phyloP scores from a whole-genome alignment of 2,797 vertebrate genomes.

The Falco cherrug region DNA sequence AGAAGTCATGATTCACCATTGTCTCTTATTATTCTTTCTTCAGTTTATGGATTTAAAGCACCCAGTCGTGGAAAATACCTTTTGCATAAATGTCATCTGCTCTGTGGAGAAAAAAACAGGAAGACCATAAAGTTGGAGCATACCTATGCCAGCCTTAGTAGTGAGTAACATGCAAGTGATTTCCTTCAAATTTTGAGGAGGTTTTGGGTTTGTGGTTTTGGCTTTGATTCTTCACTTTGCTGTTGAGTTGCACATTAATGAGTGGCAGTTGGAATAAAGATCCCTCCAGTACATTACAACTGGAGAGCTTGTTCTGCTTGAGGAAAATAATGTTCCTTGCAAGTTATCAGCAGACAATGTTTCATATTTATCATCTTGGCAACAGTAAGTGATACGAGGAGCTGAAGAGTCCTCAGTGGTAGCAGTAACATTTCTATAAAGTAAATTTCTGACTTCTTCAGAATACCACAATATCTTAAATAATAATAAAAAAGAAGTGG shows the following conservation, averaged over 20 bases:
- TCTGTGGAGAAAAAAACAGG: background rate
- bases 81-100: background rate
- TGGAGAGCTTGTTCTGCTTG: background rate
- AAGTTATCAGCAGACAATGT: background rate
- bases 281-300: background rate
- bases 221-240: background rate
- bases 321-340: background rate
- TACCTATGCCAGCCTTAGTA: background rate
- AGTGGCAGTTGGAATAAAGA: background rate
- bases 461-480: background rate
- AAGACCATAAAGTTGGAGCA: background rate
- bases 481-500: background rate
- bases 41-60: background rate
- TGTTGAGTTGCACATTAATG: background rate
- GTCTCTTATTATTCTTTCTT: background rate
- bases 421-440: background rate
- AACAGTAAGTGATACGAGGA: background rate
- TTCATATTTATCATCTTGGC: slow-evolving; percentile 22
- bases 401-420: background rate
- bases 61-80: background rate
- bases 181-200: background rate
- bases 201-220: background rate
- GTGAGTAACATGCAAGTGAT: background rate
- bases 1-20: background rate
- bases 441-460: background rate